A percentile compares a stretch with the other conserved stretches of the same genome.
Evolutionary conservation across 1,140 invertebrate species (phyloP).

Genomic region (Saccostrea glomerata): DNA sequence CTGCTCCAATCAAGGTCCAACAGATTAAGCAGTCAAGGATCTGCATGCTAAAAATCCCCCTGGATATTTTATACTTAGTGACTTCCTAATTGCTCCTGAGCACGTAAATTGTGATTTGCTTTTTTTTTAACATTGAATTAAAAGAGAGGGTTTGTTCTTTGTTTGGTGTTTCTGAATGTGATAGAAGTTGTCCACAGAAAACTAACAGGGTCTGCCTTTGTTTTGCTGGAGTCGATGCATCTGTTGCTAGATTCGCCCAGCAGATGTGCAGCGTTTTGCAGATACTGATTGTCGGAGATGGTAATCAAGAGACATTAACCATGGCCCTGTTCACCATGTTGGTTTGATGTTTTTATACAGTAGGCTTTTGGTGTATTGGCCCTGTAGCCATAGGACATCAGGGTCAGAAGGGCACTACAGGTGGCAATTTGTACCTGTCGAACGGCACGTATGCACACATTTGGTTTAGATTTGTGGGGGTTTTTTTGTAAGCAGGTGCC

Average conservation of each 20-base stretch:
- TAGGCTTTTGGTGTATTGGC: conserved; percentile 3
- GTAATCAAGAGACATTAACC: conserved; percentile 6
- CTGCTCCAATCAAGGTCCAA: background rate
- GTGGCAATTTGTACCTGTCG: conserved; percentile 1
- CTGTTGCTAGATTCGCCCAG: conserved; percentile 6
- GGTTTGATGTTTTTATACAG: conserved; percentile 11
- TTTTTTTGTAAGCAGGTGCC: conserved; percentile 18
- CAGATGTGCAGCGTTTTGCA: conserved; percentile 22
- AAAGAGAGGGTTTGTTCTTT: background rate
- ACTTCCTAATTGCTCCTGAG: conserved; percentile 14
- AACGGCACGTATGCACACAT: conserved; percentile 7
- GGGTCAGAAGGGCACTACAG: conserved; percentile 6
- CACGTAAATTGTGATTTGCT: background rate
- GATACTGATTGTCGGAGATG: background rate
- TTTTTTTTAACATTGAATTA: background rate
- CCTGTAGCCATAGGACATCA: background rate
- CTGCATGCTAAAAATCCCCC: background rate
- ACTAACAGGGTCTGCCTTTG: background rate
- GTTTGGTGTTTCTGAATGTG: conserved; percentile 10
- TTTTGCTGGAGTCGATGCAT: background rate
- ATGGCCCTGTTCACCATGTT: background rate
- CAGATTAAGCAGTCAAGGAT: conserved; percentile 3
- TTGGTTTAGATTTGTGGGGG: background rate
- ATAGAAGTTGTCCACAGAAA: background rate
- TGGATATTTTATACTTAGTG: background rate